Conservation (phyloP, 2,888 invertebrate genomes). For the Oxytorus armatus region DNA sequence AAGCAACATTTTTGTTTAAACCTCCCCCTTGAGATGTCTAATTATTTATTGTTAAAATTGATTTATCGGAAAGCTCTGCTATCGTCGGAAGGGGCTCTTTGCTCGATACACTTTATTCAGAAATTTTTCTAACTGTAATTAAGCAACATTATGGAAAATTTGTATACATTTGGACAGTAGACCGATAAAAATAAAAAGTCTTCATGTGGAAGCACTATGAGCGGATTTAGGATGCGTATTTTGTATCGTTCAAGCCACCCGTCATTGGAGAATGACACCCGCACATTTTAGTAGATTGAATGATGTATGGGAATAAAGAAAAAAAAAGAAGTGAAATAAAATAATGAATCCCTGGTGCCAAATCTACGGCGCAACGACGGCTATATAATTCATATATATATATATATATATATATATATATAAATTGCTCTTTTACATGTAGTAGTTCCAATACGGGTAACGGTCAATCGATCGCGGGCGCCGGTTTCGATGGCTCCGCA, state of each 20-base stretch:
- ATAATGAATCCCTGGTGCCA: conserved; percentile 58
- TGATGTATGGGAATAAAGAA: conserved; percentile 8
- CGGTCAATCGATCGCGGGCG: conserved; percentile 72
- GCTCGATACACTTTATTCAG: too few relatives aligned
- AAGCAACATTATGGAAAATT: too few relatives aligned
- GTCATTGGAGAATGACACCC: not conserved
- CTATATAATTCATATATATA: conserved; percentile 31
- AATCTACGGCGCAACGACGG: conserved; percentile 30
- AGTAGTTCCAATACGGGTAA: conserved; percentile 57
- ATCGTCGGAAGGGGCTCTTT: too few relatives aligned
- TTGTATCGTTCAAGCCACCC: not conserved
- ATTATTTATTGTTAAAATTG: too few relatives aligned
- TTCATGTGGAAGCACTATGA: too few relatives aligned
- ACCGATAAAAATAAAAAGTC: too few relatives aligned
- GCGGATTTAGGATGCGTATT: not conserved
- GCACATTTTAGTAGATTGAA: conserved; percentile 1
- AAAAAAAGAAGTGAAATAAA: conserved; percentile 29
- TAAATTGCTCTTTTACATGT: conserved; percentile 13
- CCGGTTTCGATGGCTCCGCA: conserved; percentile 71
- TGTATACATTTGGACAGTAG: too few relatives aligned
- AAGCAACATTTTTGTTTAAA: too few relatives aligned
- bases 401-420: conserved; percentile 7
- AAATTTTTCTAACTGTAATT: too few relatives aligned
- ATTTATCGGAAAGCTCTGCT: too few relatives aligned
- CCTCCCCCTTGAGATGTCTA: too few relatives aligned